Base-by-base conservation (phyloP, 2,888 invertebrate genomes). In the Metalampra italica region DNA sequence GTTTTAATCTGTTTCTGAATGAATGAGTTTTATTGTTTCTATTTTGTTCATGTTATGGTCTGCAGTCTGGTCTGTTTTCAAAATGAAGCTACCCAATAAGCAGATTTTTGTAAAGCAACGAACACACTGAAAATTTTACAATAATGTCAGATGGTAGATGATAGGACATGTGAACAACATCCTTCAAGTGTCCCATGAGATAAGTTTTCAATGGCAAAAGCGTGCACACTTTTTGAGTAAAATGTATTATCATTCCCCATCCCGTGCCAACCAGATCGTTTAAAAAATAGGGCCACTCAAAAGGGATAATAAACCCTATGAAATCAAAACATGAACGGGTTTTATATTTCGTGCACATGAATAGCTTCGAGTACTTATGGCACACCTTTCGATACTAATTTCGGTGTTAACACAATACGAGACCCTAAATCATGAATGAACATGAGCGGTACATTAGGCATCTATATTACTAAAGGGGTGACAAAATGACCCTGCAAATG, bases 381-480 rank as follows among this genome's bases (percentile, higher is more conserved):
- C 74, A 74, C 88, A 88, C 88, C 88, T 87, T 86, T 84, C 74
- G 66, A 69, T 77, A 78, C 82, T 87, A 87, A 88, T 87, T 84
- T 84, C 63, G 61, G 67, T 78, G 75, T 76, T 80, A 79, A 79
- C 75, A 83, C 78, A 82, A 82, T 80, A 71, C 68, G 53, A 60
- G 53, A 60, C 70, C 82, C 82, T 76, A 73, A 74, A 79, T 79
- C 76, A 82, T 83, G 82, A 82, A 84, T 83, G 81, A 80, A 82
- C 80, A 82, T 78, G 78, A 82, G 75, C 63, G 64, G 22, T 22
- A 68, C 62, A 74, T 78, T 73, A 76, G 65, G 59, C 55, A 57
- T 62, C 59, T 62, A 55, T 60, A 55, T 22, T 22, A 57, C 34
- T 43, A 44, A 72, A 79, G 73, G 84, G 86, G 79, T 82, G 80